Conservation (phyloP, 2,888 invertebrate genomes). For the Prosapia bicincta region DNA sequence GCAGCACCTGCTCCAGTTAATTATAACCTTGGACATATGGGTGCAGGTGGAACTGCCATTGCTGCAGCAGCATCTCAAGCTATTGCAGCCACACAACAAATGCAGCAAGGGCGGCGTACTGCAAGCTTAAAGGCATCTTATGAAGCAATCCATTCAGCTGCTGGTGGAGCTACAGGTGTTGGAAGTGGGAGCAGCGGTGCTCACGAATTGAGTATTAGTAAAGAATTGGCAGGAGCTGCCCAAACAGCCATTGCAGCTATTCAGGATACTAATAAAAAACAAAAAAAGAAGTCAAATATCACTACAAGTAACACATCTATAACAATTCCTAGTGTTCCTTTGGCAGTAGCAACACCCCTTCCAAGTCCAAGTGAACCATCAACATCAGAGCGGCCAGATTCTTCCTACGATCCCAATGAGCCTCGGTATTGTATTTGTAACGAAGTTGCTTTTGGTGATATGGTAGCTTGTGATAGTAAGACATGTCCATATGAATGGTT, state of each 20-base stretch:
- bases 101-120: constrained; percentile 91
- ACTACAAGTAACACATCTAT: constrained; percentile 6
- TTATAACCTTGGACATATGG: constrained; percentile 67
- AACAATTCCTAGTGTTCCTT: constrained; percentile 31
- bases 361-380: constrained; percentile 25
- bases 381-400: constrained; percentile 53
- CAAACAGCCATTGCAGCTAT: constrained; percentile 69
- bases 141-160: constrained; percentile 70
- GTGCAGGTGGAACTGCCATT: constrained; percentile 84
- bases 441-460: constrained; percentile 87
- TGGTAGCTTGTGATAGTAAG: constrained; percentile 99
- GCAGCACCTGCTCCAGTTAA: constrained; percentile 49
- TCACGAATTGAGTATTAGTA: constrained; percentile 64
- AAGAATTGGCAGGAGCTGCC: constrained; percentile 67
- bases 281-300: constrained; percentile 48
- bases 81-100: constrained; percentile 93
- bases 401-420: constrained; percentile 95
- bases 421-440: constrained; percentile 95
- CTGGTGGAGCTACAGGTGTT: constrained; percentile 50
- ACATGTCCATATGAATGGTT: constrained; percentile 99
- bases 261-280: constrained; percentile 60
- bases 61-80: constrained; percentile 95
- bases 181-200: constrained; percentile 39
- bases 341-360: constrained; percentile 26
- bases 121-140: constrained; percentile 94